Percentiles rank a stretch among this genome's conserved stretches.
These are phyloP conservation scores for Agonum fuliginosum DNA, from an alignment of 2,888 invertebrate genomes.

Conservation along the genomic window DNA sequence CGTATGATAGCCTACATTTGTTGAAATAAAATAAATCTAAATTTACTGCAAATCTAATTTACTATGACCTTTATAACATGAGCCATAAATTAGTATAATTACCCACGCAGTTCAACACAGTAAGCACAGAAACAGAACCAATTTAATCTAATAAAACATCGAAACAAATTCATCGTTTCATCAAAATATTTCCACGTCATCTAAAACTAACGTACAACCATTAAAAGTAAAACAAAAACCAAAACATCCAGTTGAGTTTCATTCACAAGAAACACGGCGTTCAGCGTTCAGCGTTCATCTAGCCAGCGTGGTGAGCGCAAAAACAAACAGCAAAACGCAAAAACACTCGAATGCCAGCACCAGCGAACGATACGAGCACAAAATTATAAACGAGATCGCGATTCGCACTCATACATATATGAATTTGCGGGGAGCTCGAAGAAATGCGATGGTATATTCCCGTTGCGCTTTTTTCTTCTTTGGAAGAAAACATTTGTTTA, in stretches of 20 bases:
- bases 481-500: no score
- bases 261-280: slow-evolving; percentile 43
- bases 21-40: slow-evolving; percentile 3
- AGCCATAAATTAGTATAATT: slow-evolving; percentile 3
- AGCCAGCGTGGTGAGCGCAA: slow-evolving; percentile 35
- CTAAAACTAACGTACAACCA: slow-evolving; percentile 7
- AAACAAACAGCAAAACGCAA: slow-evolving; percentile 36
- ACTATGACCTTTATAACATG: slow-evolving; percentile 12
- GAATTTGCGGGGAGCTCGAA: background rate
- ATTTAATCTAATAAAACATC: slow-evolving; percentile 13
- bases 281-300: slow-evolving; percentile 38
- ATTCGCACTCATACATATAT: slow-evolving; percentile 23
- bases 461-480: background rate
- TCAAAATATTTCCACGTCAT: slow-evolving; percentile 50
- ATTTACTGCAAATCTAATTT: slow-evolving; percentile 11
- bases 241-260: slow-evolving; percentile 32
- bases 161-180: slow-evolving; percentile 44
- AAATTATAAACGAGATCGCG: slow-evolving; percentile 38
- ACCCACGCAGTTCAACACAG: background rate
- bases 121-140: background rate
- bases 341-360: slow-evolving; percentile 42
- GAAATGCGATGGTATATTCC: background rate
- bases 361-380: slow-evolving; percentile 15
- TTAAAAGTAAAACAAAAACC: slow-evolving; percentile 35
- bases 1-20: slow-evolving; percentile 16